These are phyloP conservation scores for Naso thynnoides DNA, from an alignment of 2,797 vertebrate genomes.

Conservation along the genomic window DNA sequence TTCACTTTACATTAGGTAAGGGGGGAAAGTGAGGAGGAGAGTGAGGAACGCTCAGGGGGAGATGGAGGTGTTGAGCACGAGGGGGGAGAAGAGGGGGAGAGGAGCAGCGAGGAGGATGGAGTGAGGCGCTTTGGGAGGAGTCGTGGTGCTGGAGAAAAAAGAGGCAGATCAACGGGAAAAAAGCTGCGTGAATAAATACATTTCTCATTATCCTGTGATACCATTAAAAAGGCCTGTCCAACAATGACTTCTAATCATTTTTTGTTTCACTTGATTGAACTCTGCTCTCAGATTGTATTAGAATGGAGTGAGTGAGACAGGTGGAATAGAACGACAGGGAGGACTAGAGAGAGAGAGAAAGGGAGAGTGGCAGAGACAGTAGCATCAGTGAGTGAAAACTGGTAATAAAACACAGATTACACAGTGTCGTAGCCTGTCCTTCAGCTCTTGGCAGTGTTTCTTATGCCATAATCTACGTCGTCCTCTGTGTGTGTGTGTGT, in stretches of 20 bases:
- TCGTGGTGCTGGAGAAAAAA: background rate
- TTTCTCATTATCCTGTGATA: fast-evolving
- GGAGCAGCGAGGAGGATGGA: background rate
- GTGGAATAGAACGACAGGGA: background rate
- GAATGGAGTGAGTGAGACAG: background rate
- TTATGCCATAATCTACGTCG: conserved; percentile 43
- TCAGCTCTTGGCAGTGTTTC: conserved; percentile 54
- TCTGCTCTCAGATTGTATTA: background rate
- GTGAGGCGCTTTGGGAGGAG: background rate
- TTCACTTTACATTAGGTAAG: conserved; percentile 64
- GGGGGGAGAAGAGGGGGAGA: background rate
- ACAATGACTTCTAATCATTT: background rate
- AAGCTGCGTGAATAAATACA: background rate
- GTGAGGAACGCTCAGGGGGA: background rate
- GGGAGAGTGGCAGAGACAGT: conserved; percentile 1
- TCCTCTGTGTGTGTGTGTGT: conserved; percentile 18
- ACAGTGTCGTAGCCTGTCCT: conserved; percentile 34
- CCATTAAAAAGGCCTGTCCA: background rate
- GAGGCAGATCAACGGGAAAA: background rate
- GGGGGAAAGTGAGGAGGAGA: conserved; percentile 16
- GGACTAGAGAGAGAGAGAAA: background rate
- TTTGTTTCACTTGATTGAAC: background rate
- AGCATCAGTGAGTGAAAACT: conserved; percentile 22
- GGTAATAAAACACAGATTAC: conserved; percentile 56
- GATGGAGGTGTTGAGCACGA: conserved; percentile 1